Evolutionary conservation across 2,113 vertebrate genomes (phyloP), one percentile per base, ranked within the genome.

Genomic region (Clupea harengus): DNA sequence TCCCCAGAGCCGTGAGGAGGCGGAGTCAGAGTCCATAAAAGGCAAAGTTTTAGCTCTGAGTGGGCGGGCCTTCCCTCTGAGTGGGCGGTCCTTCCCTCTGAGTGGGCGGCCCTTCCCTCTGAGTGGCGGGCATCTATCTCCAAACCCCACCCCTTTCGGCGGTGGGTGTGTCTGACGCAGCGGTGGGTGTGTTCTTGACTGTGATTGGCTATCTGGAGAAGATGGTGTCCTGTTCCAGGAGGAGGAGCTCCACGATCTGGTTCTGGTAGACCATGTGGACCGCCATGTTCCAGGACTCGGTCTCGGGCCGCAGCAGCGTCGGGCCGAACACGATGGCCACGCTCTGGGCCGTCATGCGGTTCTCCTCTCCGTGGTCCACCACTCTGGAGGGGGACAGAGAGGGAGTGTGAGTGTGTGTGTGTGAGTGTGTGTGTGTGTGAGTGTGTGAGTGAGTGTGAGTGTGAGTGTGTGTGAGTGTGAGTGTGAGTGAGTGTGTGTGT

Each of bases 221-320:
- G 91, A 99, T 92, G 81, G 94, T 95, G 91, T 96, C 97, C 81
- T 97, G 92, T 92, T 99, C 97, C 88, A 97, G 93, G 47, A 99
- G 94, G 88, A 99, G 97, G 75, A 99, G 94, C 88, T 99, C 98
- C 89, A 99, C 98, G 80, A 99, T 99, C 94, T 99, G 98, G 93
- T 99, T 99, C 93, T 99, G 98, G 91, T 99, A 99, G 0, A 99
- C 96, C 85, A 98, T 99, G 92, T 99, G 97, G 86, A 99, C 93
- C 0, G 97, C 98, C 92, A 99, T 99, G 89, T 98, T 98, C 88
- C 93, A 94, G 89, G 95, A 97, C 93, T 99, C 98, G 1, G 92
- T 96, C 90, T 99, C 98, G 9, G 97, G 98, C 45, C 97, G 96
- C 89, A 99, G 92, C 45, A 99, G 94, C 52, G 98, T 99, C 45